Evolutionary conservation across 2,797 vertebrate species (phyloP).

Genomic region (Champsocephalus gunnari): DNA sequence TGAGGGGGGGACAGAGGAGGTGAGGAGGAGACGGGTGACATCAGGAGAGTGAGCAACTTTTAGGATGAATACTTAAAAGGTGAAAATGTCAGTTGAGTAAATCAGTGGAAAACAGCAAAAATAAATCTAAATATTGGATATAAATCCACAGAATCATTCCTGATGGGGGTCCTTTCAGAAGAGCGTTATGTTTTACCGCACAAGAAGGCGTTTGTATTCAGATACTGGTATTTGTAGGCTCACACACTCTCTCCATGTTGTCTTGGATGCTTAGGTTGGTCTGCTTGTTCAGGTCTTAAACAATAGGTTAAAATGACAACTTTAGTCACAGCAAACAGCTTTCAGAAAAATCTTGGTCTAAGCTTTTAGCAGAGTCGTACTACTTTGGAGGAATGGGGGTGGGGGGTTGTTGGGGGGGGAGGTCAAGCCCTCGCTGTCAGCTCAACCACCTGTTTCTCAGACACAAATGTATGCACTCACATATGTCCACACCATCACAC

Average conservation of each 20-base stretch:
- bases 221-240: conserved; percentile 2
- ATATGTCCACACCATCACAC: conserved; percentile 48
- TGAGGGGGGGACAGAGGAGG: conserved; percentile 40
- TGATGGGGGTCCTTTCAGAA: background rate
- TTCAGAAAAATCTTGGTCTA: background rate
- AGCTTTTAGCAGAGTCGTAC: conserved; percentile 21
- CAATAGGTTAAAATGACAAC: conserved; percentile 7
- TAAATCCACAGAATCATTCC: background rate
- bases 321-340: conserved; percentile 15
- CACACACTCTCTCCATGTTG: conserved; percentile 11
- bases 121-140: background rate
- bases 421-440: conserved; percentile 73
- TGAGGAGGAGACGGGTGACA: conserved; percentile 42
- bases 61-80: conserved; percentile 18
- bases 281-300: conserved; percentile 36
- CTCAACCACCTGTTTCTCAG: conserved; percentile 73
- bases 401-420: conserved; percentile 14
- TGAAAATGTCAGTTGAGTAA: background rate
- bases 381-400: conserved; percentile 13
- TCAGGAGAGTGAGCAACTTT: conserved; percentile 34
- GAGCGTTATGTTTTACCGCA: background rate
- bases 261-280: background rate
- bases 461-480: conserved; percentile 28
- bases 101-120: background rate
- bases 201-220: background rate